Evolutionary conservation across 2,888 invertebrate species (phyloP).

Genomic region (Stratiomys singularior): DNA sequence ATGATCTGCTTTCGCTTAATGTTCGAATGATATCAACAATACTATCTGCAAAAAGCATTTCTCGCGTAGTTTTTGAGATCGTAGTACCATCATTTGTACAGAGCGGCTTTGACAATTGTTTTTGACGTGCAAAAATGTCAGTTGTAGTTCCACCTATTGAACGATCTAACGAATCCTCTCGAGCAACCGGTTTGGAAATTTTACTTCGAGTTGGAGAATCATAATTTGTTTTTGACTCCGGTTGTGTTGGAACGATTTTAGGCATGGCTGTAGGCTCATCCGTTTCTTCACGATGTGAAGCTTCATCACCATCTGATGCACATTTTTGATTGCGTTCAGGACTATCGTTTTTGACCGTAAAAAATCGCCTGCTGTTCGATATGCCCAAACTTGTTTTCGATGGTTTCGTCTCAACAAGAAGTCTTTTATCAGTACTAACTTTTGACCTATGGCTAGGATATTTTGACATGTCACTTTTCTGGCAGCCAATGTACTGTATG

Average conservation of each 20-base stretch:
- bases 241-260: neutral
- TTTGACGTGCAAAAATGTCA: neutral
- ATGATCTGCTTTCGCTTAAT: conserved; percentile 2
- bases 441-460: conserved; percentile 10
- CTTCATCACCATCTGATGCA: neutral
- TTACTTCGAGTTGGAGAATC: neutral
- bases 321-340: too few relatives aligned
- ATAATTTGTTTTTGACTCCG: neutral
- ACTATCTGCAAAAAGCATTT: neutral
- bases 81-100: too few relatives aligned
- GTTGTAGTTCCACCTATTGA: conserved; percentile 10
- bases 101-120: neutral
- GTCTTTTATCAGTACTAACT: neutral
- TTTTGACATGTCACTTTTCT: conserved; percentile 27
- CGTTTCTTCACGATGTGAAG: too few relatives aligned
- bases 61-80: neutral
- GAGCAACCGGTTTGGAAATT: neutral
- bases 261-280: too few relatives aligned
- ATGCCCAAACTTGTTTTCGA: neutral
- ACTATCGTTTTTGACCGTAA: too few relatives aligned
- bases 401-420: neutral
- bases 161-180: conserved; percentile 2
- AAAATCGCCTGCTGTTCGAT: neutral
- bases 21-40: conserved; percentile 18
- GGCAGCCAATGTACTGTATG: conserved; percentile 22